A percentile compares a stretch with the other conserved stretches of the same genome.
These are phyloP conservation scores for Ennomos quercinarius DNA, from an alignment of 2,888 invertebrate genomes.

Conservation along the genomic window DNA sequence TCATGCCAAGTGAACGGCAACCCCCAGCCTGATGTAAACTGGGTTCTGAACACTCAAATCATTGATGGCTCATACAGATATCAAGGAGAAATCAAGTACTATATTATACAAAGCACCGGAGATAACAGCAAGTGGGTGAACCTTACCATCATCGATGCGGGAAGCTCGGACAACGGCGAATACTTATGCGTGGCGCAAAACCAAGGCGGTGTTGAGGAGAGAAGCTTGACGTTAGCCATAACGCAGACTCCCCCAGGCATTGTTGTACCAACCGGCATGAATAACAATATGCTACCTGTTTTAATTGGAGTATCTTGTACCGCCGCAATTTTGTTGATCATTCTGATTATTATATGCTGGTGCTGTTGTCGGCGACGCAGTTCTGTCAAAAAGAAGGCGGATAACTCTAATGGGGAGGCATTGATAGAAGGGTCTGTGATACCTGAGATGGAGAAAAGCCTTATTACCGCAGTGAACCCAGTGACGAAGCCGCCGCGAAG, in stretches of 20 bases:
- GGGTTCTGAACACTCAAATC: slow-evolving; percentile 88
- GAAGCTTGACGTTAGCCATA: slow-evolving; percentile 88
- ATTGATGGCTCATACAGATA: slow-evolving; percentile 83
- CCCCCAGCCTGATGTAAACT: slow-evolving; percentile 90
- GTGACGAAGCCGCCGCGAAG: slow-evolving; percentile 93
- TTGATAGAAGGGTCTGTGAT: slow-evolving; percentile 91
- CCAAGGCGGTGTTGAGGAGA: slow-evolving; percentile 91
- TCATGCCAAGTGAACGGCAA: slow-evolving; percentile 91
- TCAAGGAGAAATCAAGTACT: slow-evolving; percentile 81
- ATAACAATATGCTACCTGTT: slow-evolving; percentile 83
- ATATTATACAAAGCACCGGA: slow-evolving; percentile 59
- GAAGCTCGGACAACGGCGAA: slow-evolving; percentile 88
- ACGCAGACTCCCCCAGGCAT: slow-evolving; percentile 73
- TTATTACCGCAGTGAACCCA: slow-evolving; percentile 93
- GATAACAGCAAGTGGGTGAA: slow-evolving; percentile 87
- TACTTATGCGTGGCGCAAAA: slow-evolving; percentile 93
- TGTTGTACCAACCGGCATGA: slow-evolving; percentile 80
- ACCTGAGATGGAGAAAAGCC: slow-evolving; percentile 93
- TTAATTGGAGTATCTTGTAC: slow-evolving; percentile 80
- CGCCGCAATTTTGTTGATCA: slow-evolving; percentile 79
- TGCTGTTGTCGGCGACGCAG: slow-evolving; percentile 84
- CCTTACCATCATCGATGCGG: slow-evolving; percentile 88
- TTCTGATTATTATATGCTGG: slow-evolving; percentile 81
- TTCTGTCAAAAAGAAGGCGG: slow-evolving; percentile 85
- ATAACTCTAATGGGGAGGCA: slow-evolving; percentile 87